Conservation (phyloP, 2,888 invertebrate genomes). For the Octonoba sinensis region DNA sequence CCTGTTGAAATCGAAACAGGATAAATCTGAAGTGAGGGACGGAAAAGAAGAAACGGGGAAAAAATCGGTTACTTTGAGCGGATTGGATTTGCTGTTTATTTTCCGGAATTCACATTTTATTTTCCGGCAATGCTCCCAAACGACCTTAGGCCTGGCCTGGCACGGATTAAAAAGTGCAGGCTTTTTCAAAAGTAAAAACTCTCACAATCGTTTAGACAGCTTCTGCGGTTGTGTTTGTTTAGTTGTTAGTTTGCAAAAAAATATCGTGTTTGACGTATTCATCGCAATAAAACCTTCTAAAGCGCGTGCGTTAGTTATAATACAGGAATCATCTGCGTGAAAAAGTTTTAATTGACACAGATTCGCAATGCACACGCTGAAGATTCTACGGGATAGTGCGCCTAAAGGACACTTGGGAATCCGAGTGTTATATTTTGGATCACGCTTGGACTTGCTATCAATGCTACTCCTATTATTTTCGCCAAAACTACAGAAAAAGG, state of each 20-base stretch:
- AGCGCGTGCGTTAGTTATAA: background rate
- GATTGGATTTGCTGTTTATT: constrained; percentile 11
- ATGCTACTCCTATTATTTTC: constrained; percentile 41
- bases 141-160: constrained; percentile 6
- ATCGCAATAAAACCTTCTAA: background rate
- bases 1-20: constrained; percentile 13
- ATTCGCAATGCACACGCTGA: constrained; percentile 25
- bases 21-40: background rate
- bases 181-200: background rate
- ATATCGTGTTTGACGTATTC: background rate
- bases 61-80: background rate
- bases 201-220: background rate
- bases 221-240: background rate
- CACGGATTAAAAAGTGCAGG: constrained; percentile 43
- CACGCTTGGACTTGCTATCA: constrained; percentile 44
- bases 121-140: constrained; percentile 11
- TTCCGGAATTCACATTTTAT: constrained; percentile 3
- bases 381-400: constrained; percentile 29
- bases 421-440: constrained; percentile 48
- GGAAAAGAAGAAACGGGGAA: constrained; percentile 10
- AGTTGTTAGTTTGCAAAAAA: too few species aligned
- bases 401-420: constrained; percentile 12
- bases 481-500: constrained; percentile 36
- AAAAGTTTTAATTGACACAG: constrained; percentile 2
- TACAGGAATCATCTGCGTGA: background rate